Conservation (phyloP, 2,888 invertebrate species). For the Thelaira solivaga region DNA sequence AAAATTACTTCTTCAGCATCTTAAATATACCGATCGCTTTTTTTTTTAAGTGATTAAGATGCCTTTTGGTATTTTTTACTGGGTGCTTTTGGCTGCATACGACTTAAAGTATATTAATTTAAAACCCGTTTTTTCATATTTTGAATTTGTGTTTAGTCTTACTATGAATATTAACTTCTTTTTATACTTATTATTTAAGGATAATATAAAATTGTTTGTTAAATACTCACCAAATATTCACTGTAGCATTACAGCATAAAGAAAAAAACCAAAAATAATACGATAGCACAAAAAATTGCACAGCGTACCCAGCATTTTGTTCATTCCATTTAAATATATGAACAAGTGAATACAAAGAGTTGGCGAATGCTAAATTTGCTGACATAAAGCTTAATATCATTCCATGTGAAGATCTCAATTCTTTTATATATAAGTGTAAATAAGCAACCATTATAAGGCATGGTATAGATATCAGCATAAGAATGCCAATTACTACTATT, state of each 20-base stretch:
- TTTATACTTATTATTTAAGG: background rate
- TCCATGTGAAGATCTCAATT: slow-evolving; percentile 74
- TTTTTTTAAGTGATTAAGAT: too few relatives aligned
- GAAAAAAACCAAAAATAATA: slow-evolving; percentile 75
- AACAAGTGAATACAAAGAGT: slow-evolving; percentile 72
- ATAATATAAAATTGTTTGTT: background rate
- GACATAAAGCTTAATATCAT: slow-evolving; percentile 74
- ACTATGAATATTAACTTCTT: background rate
- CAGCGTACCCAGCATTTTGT: slow-evolving; percentile 71
- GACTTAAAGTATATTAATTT: too few relatives aligned
- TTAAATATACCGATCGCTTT: too few relatives aligned
- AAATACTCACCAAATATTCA: slow-evolving; percentile 74
- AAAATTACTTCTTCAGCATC: too few relatives aligned
- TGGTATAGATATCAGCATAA: slow-evolving; percentile 75
- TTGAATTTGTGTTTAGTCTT: too few relatives aligned
- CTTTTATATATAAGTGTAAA: slow-evolving; percentile 70
- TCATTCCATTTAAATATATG: slow-evolving; percentile 71
- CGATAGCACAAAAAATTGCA: slow-evolving; percentile 75
- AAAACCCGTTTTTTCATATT: too few relatives aligned
- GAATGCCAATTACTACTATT: slow-evolving; percentile 70
- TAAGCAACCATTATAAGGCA: slow-evolving; percentile 72
- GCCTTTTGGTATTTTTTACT: too few relatives aligned
- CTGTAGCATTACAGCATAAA: slow-evolving; percentile 73
- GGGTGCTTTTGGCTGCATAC: too few relatives aligned
- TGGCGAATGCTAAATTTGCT: slow-evolving; percentile 72